Conservation (phyloP, 2,797 vertebrate genomes). For the Sylvia borin region DNA sequence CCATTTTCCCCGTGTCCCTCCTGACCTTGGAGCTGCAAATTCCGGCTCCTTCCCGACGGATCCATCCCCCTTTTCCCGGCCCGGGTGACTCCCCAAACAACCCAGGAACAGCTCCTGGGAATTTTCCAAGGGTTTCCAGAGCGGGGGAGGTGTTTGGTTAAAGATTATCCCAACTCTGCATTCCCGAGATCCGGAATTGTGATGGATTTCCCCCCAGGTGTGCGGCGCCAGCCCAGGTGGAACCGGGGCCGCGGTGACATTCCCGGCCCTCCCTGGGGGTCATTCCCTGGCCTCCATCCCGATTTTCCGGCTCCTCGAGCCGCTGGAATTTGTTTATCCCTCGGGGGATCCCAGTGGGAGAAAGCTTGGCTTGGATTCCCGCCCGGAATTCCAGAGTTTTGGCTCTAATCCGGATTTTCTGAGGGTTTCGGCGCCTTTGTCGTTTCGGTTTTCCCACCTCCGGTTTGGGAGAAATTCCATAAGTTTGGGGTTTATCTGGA, state of each 20-base stretch:
- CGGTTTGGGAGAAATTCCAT: rapidly evolving
- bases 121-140: not conserved
- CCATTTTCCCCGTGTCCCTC: too few relatives aligned
- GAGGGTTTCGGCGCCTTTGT: not conserved
- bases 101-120: not conserved
- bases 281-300: not conserved
- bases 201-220: not conserved
- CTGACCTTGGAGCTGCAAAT: not conserved
- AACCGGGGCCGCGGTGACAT: not conserved
- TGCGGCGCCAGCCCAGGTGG: not conserved
- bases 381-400: not conserved
- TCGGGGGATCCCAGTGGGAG: not conserved
- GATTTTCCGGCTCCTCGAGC: not conserved
- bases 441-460: rapidly evolving
- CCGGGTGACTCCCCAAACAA: too few relatives aligned
- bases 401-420: rapidly evolving
- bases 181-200: not conserved
- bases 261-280: not conserved
- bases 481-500: not conserved
- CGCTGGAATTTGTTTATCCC: not conserved
- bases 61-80: not conserved
- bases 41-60: not conserved
- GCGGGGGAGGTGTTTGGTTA: not conserved
- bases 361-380: not conserved
- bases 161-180: not conserved